These are phyloP conservation scores for Haemorhous mexicanus DNA, from an alignment of 2,113 vertebrate species.

Conservation along the genomic window DNA sequence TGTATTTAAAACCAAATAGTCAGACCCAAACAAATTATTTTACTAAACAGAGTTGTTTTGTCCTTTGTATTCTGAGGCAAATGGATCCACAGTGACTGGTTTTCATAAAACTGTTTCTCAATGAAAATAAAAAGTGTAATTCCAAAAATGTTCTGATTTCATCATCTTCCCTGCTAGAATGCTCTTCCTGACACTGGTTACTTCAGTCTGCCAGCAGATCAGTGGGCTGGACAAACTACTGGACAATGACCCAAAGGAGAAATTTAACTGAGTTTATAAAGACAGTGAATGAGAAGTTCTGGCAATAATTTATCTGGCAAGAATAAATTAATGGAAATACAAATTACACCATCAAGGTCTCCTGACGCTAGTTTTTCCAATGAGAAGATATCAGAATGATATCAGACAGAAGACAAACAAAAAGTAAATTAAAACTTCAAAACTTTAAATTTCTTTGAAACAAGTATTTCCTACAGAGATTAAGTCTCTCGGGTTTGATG, in stretches of 20 bases:
- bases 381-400: neutral
- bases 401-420: neutral
- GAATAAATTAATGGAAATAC: conserved; percentile 25
- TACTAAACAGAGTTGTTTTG: neutral
- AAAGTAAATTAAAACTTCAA: neutral
- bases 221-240: neutral
- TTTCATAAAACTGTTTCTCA: conserved; percentile 9
- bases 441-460: neutral
- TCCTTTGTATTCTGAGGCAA: neutral
- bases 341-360: neutral
- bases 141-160: neutral
- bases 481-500: neutral
- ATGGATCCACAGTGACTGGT: neutral
- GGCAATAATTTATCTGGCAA: conserved; percentile 29
- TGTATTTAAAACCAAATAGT: neutral
- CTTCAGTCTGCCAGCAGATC: conserved; percentile 4
- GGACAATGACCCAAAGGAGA: conserved; percentile 25
- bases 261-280: neutral
- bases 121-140: neutral
- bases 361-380: conserved; percentile 4
- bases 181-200: neutral
- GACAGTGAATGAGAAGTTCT: conserved; percentile 1
- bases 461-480: neutral
- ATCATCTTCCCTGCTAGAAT: neutral
- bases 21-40: conserved; percentile 23